Percentiles rank a stretch among this genome's conserved stretches.
phyloP scores from a whole-genome alignment of 2,888 invertebrate species.

The Rhagonycha lutea region DNA sequence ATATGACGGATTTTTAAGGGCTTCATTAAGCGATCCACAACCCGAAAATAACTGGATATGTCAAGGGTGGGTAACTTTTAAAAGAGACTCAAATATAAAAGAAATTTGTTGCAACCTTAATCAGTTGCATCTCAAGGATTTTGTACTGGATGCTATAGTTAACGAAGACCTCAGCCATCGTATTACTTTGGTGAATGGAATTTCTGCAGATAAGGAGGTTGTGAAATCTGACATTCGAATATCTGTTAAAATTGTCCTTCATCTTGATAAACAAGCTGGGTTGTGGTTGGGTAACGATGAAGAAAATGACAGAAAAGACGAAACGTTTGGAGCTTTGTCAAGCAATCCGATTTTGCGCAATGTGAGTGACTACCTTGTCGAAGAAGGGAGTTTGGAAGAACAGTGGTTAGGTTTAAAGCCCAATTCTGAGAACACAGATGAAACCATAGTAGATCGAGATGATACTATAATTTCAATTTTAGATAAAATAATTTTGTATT shows the following conservation, averaged over 20 bases:
- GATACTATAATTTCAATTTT: conserved; percentile 72
- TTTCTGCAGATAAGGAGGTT: conserved; percentile 88
- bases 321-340: conserved; percentile 74
- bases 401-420: conserved; percentile 78
- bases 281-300: conserved; percentile 69
- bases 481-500: conserved; percentile 84
- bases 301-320: conserved; percentile 49
- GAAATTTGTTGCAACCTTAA: conserved; percentile 99
- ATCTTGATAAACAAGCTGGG: conserved; percentile 83
- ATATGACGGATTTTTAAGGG: conserved; percentile 91
- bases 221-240: conserved; percentile 90
- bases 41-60: conserved; percentile 96
- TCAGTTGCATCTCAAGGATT: conserved; percentile 88
- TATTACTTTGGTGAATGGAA: conserved; percentile 88
- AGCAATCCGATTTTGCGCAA: conserved; percentile 94
- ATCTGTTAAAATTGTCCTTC: conserved; percentile 88
- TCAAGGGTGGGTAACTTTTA: conserved; percentile 98
- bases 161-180: conserved; percentile 95
- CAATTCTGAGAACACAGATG: conserved; percentile 53
- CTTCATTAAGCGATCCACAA: conserved; percentile 95
- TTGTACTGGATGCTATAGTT: conserved; percentile 92
- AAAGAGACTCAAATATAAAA: conserved; percentile 95
- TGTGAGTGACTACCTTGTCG: conserved; percentile 96
- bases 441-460: conserved; percentile 68
- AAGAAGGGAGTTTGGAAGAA: conserved; percentile 97